A percentile compares a stretch with the other conserved stretches of the same genome.
These are phyloP conservation scores for Zygogramma bicolorata DNA, from an alignment of 2,888 invertebrate genomes.

Conservation along the genomic window DNA sequence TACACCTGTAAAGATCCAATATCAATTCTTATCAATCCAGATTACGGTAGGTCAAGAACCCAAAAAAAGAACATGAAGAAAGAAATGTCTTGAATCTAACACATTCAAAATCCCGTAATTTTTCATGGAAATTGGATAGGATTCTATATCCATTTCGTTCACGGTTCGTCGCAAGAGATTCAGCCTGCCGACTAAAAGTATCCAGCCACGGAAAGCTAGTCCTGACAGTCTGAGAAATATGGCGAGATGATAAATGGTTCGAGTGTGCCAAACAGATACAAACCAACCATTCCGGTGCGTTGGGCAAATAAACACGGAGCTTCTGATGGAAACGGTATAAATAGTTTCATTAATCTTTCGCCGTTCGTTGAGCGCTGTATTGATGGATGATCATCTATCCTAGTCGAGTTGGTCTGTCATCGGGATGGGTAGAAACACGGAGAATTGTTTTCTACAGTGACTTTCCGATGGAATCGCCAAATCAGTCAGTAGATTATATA, in stretches of 20 bases:
- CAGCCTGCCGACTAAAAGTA: not conserved
- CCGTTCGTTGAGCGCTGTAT: slow-evolving; percentile 26
- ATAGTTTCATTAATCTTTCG: slow-evolving; percentile 42
- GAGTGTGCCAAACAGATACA: slow-evolving; percentile 63
- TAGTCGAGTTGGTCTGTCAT: slow-evolving; percentile 14
- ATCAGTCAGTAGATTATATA: too few relatives aligned
- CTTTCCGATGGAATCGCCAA: too few relatives aligned
- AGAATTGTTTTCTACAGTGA: not conserved
- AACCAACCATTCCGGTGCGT: slow-evolving; percentile 58
- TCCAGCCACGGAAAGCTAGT: not conserved
- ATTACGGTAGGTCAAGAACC: too few relatives aligned
- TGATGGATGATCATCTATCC: slow-evolving; percentile 32
- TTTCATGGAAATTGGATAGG: too few relatives aligned
- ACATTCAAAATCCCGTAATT: too few relatives aligned
- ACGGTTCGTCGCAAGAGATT: not conserved
- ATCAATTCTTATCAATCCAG: too few relatives aligned
- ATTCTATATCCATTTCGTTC: not conserved
- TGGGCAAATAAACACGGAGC: slow-evolving; percentile 53
- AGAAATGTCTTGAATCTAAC: too few relatives aligned
- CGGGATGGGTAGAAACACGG: not conserved
- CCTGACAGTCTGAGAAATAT: slow-evolving; percentile 53
- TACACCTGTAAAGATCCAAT: too few relatives aligned
- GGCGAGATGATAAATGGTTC: slow-evolving; percentile 63
- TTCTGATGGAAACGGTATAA: slow-evolving; percentile 38
- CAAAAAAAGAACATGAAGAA: too few relatives aligned